phyloP scores from a whole-genome alignment of 2,113 vertebrate species.

The Pachycephala philippinensis region DNA sequence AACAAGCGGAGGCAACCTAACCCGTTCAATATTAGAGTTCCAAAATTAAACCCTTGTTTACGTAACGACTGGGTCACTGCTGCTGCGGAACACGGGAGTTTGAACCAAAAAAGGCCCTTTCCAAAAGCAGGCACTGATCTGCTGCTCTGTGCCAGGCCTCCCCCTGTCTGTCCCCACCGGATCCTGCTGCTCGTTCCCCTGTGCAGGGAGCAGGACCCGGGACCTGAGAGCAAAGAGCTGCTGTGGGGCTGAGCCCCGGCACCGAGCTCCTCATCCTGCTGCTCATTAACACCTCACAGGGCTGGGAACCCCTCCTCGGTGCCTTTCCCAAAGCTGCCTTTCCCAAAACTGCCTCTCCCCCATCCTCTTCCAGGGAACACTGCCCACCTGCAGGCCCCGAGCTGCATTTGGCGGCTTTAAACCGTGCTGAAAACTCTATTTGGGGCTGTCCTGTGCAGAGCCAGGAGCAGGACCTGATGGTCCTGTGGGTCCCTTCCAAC shows the following conservation, averaged over 20 bases:
- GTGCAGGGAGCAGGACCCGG: not conserved
- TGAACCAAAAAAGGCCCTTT: not conserved
- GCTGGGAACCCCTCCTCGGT: not conserved
- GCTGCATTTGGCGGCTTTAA: not conserved
- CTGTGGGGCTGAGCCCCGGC: not conserved
- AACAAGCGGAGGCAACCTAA: not conserved
- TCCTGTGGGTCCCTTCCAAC: not conserved
- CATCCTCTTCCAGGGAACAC: fast-evolving
- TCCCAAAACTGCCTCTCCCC: not conserved
- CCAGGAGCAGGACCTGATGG: fast-evolving
- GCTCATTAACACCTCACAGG: fast-evolving
- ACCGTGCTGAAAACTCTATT: fast-evolving
- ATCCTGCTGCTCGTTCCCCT: fast-evolving
- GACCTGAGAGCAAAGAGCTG: not conserved
- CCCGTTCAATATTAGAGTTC: not conserved
- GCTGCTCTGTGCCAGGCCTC: not conserved
- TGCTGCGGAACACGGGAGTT: not conserved
- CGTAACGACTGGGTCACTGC: not conserved
- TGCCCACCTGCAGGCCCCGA: fast-evolving
- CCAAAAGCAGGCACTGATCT: not conserved
- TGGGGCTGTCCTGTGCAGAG: not conserved
- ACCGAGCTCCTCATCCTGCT: not conserved
- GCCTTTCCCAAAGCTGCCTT: no score
- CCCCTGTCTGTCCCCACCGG: fast-evolving
- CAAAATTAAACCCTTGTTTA: constrained; percentile 26